Conservation (phyloP, 1,140 invertebrate genomes). For the Saccostrea glomerata region DNA sequence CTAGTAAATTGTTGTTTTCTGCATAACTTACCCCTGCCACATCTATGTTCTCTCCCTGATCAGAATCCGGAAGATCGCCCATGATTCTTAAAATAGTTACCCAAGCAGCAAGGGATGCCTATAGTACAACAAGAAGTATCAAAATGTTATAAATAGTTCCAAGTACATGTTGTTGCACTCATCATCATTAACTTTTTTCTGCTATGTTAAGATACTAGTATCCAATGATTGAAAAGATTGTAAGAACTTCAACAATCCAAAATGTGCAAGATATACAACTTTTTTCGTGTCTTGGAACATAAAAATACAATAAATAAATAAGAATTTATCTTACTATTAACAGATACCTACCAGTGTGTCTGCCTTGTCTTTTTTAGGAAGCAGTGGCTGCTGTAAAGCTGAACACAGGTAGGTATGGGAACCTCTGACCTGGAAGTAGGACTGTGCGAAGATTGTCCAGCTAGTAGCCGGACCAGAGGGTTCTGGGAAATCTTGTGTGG, state of each 20-base stretch:
- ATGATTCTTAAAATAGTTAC: slow-evolving; percentile 74
- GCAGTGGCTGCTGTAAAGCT: slow-evolving; percentile 63
- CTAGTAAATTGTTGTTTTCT: background rate
- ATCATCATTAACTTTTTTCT: too few species aligned
- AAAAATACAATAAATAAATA: too few species aligned
- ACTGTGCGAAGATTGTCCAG: slow-evolving; percentile 67
- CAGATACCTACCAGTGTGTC: slow-evolving; percentile 65
- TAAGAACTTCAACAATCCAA: too few species aligned
- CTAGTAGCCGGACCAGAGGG: slow-evolving; percentile 45
- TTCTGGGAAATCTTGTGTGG: slow-evolving; percentile 33
- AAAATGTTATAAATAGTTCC: too few species aligned
- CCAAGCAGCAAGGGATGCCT: slow-evolving; percentile 73
- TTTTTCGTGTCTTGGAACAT: too few species aligned
- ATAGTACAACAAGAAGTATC: too few species aligned
- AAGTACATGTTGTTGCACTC: too few species aligned
- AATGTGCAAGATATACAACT: too few species aligned
- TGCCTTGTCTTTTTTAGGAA: slow-evolving; percentile 65
- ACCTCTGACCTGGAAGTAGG: slow-evolving; percentile 63
- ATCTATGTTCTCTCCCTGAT: slow-evolving; percentile 57
- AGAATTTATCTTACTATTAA: too few species aligned
- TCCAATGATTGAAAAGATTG: too few species aligned
- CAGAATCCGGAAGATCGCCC: slow-evolving; percentile 73
- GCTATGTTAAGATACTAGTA: too few species aligned
- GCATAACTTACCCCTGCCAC: slow-evolving; percentile 70
- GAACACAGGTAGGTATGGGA: slow-evolving; percentile 67